These are phyloP conservation scores for Cybosia mesomella DNA, from an alignment of 2,888 invertebrate species.

Conservation along the genomic window DNA sequence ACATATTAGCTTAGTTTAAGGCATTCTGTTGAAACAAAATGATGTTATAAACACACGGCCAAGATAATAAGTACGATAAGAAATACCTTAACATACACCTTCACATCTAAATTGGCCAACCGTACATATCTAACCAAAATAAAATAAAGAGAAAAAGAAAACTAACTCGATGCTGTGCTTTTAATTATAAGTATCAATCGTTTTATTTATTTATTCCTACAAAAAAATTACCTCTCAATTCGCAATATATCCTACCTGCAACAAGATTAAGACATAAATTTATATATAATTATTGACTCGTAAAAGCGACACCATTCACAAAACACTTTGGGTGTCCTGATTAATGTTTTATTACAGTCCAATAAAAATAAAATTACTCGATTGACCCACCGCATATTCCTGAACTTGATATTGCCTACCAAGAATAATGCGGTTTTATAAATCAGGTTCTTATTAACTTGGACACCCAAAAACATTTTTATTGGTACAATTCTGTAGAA, in stretches of 20 bases:
- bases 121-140: no score
- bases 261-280: conserved; percentile 22
- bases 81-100: no score
- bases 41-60: no score
- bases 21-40: no score
- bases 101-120: no score
- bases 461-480: conserved; percentile 18
- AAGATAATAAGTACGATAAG: no score
- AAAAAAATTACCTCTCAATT: neutral
- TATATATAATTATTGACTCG: conserved; percentile 35
- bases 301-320: conserved; percentile 34
- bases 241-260: neutral
- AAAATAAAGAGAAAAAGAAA: neutral
- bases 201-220: neutral
- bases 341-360: conserved; percentile 24
- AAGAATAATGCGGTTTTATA: conserved; percentile 5
- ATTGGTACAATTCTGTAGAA: neutral
- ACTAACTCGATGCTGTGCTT: no score
- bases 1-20: no score
- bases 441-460: conserved; percentile 17
- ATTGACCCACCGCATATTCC: conserved; percentile 18
- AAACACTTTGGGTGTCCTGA: conserved; percentile 45
- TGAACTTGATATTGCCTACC: neutral
- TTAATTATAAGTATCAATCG: no score
- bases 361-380: conserved; percentile 37